A percentile compares a stretch with the other conserved stretches of the same genome.
phyloP scores from a whole-genome alignment of 2,888 invertebrate genomes.

The Philereme vetulata region DNA sequence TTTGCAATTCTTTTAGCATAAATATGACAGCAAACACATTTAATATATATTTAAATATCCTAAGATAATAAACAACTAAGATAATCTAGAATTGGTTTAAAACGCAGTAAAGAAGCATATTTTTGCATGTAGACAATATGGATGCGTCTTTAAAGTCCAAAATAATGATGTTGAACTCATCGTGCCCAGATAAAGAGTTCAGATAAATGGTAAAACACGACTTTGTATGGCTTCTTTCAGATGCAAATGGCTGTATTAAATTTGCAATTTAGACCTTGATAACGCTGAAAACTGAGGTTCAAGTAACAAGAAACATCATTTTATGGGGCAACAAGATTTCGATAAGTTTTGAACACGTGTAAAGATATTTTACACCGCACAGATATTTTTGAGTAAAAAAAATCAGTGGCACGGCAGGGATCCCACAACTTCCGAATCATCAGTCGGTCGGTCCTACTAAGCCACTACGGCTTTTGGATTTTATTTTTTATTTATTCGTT shows the following conservation, averaged over 20 bases:
- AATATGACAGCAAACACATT: background rate
- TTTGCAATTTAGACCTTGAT: conserved; percentile 80
- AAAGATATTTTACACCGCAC: too few species aligned
- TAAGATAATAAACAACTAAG: conserved; percentile 30
- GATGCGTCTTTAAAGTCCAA: conserved; percentile 45
- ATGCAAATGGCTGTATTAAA: conserved; percentile 82
- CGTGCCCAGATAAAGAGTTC: conserved; percentile 75
- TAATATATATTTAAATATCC: conserved; percentile 33
- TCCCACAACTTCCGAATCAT: too few species aligned
- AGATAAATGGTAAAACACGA: conserved; percentile 74
- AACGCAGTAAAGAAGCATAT: conserved; percentile 42
- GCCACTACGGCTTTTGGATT: too few species aligned
- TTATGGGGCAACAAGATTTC: too few species aligned
- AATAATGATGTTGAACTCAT: conserved; percentile 53
- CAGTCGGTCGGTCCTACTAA: too few species aligned
- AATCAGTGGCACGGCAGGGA: too few species aligned
- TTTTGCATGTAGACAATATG: conserved; percentile 47
- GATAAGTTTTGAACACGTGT: too few species aligned
- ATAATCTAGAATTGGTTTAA: conserved; percentile 32
- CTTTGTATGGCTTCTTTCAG: conserved; percentile 74
- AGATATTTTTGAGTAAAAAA: too few species aligned
- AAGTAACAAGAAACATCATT: conserved; percentile 39
- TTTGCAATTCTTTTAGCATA: too few species aligned
- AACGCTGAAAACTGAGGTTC: conserved; percentile 51
- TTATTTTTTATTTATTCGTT: too few species aligned